Evolutionary conservation across 1,140 invertebrate species (phyloP), one percentile per base, ranked within the genome.

Genomic region (Pomacea maculata): DNA sequence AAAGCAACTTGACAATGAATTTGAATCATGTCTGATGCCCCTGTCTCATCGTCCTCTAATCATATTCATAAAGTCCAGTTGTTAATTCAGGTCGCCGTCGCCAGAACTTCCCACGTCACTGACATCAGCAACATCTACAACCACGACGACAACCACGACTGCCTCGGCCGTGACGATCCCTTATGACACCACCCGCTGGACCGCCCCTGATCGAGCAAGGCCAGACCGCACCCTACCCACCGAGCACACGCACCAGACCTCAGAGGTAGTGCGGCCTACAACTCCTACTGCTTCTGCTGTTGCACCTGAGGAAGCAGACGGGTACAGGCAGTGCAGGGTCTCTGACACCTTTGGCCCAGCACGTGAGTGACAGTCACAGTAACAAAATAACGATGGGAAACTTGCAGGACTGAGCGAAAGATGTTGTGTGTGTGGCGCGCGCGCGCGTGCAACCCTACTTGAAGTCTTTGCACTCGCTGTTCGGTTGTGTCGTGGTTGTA

Each of bases 281-380:
- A 19, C 71, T 29, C 4, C 71, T 57, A 2, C 72, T 54, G 14
- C 29, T 34, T 1, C 34, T 54, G 72, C 34, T 55, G 72, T 54
- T 52, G 15, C 19, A 17, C 57, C 75, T 2, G 75, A 64, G 7
- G 34, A 5, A 17, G 63, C 21, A 21, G 11, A 21, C 19, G 80
- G 63, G 21, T 77, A 81, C 67, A 65, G 74, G 11, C 80, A 81
- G 75, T 81, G 80, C 75, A 81, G 67, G 29, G 70, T 81, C 4
- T 75, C 80, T 21, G 75, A 81, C 45, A 55, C 14, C 34, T 81
- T 81, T 63, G 80, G 80, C 19, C 75, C 80, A 4, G 52, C 74
- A 8, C 54, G 80, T 81, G 64, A 55, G 80, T 76, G 57, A 61
- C 57, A 14, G 11, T 61, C 57, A 61, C 57, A 14, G 1, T 61